These are phyloP conservation scores for Coilia nasus DNA, from an alignment of 2,797 vertebrate species.

Conservation along the genomic window DNA sequence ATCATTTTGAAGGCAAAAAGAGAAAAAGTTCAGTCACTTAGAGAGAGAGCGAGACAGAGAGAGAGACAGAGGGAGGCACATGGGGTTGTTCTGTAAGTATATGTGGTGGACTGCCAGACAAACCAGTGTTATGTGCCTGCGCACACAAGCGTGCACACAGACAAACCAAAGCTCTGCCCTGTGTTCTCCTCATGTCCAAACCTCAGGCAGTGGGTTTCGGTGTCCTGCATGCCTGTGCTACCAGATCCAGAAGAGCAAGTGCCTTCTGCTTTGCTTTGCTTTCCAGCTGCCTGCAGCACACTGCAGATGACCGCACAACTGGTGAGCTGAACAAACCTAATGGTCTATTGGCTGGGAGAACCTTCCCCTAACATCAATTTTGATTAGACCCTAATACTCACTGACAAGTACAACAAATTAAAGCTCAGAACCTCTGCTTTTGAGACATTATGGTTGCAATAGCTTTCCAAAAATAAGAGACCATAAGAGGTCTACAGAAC, in stretches of 20 bases:
- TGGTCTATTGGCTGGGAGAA: neutral
- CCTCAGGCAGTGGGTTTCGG: constrained; percentile 43
- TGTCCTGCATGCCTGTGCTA: constrained; percentile 26
- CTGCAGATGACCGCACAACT: neutral
- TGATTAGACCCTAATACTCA: neutral
- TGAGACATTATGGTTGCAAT: neutral
- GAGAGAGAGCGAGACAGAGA: constrained; percentile 11
- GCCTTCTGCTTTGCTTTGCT: neutral
- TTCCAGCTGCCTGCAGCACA: neutral
- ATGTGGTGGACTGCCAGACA: constrained; percentile 41
- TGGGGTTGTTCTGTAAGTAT: constrained; percentile 48
- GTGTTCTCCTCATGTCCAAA: constrained; percentile 51
- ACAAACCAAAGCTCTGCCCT: constrained; percentile 36
- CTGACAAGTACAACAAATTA: neutral
- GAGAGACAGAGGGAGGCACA: neutral
- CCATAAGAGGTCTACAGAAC: neutral
- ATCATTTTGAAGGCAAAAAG: constrained; percentile 33
- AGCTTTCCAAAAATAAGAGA: neutral
- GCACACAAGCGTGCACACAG: constrained; percentile 33
- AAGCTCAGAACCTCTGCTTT: neutral
- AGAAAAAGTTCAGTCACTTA: constrained; percentile 40
- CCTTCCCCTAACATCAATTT: neutral
- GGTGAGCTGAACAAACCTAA: neutral
- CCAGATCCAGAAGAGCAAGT: constrained; percentile 42
- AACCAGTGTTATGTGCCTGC: neutral